Percentiles rank a stretch among this genome's conserved stretches.
Evolutionary conservation across 2,113 vertebrate species (phyloP).

Genomic region (Hippoglossus stenolepis): DNA sequence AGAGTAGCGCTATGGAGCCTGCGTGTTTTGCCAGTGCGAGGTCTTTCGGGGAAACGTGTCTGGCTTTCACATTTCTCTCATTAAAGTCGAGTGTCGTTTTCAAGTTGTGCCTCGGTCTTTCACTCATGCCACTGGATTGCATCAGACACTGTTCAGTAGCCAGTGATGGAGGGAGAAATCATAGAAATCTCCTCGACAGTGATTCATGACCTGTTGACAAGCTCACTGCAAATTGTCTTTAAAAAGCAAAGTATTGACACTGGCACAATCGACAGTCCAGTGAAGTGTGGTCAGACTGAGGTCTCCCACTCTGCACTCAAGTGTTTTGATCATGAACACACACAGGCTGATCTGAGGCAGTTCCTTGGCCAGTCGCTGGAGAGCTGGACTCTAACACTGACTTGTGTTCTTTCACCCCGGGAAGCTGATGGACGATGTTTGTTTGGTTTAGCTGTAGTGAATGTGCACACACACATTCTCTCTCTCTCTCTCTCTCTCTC

Average conservation of each 20-base stretch:
- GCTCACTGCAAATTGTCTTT: slow-evolving; percentile 40
- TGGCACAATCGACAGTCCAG: slow-evolving; percentile 50
- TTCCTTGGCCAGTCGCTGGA: slow-evolving; percentile 41
- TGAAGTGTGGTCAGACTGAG: slow-evolving; percentile 55
- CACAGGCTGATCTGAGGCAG: slow-evolving; percentile 42
- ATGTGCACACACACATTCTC: slow-evolving; percentile 41
- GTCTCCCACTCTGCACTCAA: slow-evolving; percentile 33
- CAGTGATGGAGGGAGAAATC: slow-evolving; percentile 57
- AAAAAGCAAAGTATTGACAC: slow-evolving; percentile 51
- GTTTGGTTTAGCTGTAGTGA: slow-evolving; percentile 72
- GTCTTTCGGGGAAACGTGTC: slow-evolving; percentile 40
- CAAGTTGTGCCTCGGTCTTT: slow-evolving; percentile 24
- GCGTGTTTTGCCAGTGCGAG: slow-evolving; percentile 35
- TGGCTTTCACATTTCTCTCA: slow-evolving; percentile 55
- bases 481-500: slow-evolving; percentile 16
- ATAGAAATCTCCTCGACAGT: slow-evolving; percentile 16
- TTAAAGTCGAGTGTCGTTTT: slow-evolving; percentile 40
- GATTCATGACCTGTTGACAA: slow-evolving; percentile 57
- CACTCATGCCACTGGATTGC: slow-evolving; percentile 48
- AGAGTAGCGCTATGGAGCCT: slow-evolving; percentile 17
- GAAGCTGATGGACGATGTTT: slow-evolving; percentile 80
- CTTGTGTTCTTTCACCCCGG: slow-evolving; percentile 73
- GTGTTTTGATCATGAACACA: slow-evolving; percentile 29
- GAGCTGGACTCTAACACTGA: slow-evolving; percentile 68
- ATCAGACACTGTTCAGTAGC: slow-evolving; percentile 54